Evolutionary conservation across 2,888 invertebrate genomes (phyloP), one percentile per base, ranked within the genome.

Genomic region (Biston stratarius): DNA sequence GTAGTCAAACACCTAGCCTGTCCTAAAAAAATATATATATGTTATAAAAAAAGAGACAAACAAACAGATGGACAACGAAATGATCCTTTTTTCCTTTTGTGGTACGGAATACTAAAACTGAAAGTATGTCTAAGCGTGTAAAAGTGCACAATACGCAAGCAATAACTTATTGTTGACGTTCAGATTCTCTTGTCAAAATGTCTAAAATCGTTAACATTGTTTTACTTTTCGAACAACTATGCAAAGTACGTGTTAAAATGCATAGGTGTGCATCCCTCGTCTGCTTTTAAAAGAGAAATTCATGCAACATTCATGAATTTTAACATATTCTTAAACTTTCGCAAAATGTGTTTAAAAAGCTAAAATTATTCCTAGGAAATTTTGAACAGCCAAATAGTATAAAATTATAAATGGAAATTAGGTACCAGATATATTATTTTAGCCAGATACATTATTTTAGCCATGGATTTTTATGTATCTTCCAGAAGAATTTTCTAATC

Each of bases 171-270:
- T 24, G 1, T 24, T 24, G n/a, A 24, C 24, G 24, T 24, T 24
- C 12, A 52, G 8, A 9, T 14, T 6, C 14, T 14, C 8, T 11
- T 40, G 44, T 12, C 24, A 36, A 45, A 45, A 48, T 36, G 7
- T 5, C 9, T 11, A 60, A 40, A 58, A 49, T 34, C 11, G 2
- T 5, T 59, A 42, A 71, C 71, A 70, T 64, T 67, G 67, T 71
- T 71, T 67, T 62, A 62, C 48, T 62, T 67, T 60, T 40, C 42
- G 38, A 67, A 38, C 34, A 15, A 55, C 40, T 61, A 73, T 73
- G 74, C 70, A 70, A 74, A 72, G 47, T 44, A 72, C n/a, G 69
- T 69, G 70, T 72, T 72, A 69, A 72, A 69, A 74, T 72, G 74
- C 74, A 74, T 70, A 67, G 70, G 65, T 69, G 65, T 38, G 55